phyloP scores from a whole-genome alignment of 2,113 vertebrate species.

The Spea multiplicata region DNA sequence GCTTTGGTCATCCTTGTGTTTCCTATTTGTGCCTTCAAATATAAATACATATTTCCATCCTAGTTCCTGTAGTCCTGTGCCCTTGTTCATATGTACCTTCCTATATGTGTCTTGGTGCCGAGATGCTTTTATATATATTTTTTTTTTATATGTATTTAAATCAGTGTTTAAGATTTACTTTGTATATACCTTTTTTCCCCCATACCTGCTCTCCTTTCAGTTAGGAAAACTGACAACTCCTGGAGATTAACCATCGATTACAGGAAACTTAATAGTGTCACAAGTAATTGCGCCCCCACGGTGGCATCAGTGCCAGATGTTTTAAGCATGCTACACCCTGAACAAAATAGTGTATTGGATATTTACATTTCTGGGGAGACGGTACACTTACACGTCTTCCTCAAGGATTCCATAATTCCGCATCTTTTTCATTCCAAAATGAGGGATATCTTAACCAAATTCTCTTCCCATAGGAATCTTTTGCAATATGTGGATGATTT shows the following conservation, averaged over 20 bases:
- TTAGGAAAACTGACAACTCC: neutral
- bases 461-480: neutral
- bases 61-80: too few relatives aligned
- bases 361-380: neutral
- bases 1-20: too few relatives aligned
- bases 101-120: too few relatives aligned
- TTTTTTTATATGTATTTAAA: too few relatives aligned
- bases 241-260: slow-evolving; percentile 3
- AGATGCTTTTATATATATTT: too few relatives aligned
- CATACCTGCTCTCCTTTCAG: too few relatives aligned
- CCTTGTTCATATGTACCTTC: too few relatives aligned
- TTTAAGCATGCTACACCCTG: neutral
- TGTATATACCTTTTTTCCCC: too few relatives aligned
- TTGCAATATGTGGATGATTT: neutral
- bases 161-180: too few relatives aligned
- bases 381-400: neutral
- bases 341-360: neutral
- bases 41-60: too few relatives aligned
- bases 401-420: neutral
- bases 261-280: neutral
- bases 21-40: too few relatives aligned
- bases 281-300: neutral
- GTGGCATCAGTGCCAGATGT: neutral
- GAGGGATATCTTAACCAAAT: neutral
- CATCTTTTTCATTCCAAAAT: neutral